Evolutionary conservation across 2,888 invertebrate genomes (phyloP), one percentile per base, ranked within the genome.

Genomic region (Chesias legatella): DNA sequence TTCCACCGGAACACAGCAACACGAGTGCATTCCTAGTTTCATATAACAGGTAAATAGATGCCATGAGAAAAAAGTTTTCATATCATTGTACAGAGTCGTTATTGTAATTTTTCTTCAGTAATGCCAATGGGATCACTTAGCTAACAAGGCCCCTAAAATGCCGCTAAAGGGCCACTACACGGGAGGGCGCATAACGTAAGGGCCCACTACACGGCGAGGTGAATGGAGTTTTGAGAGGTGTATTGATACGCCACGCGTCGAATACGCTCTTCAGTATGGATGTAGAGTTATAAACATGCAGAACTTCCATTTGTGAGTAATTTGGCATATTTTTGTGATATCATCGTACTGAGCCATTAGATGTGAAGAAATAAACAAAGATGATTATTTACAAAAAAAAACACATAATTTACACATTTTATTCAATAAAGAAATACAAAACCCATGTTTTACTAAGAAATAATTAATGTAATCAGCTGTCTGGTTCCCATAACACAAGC

Each of bases 161-260:
- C 22, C 22, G 22, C 35, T 40, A 40, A 39, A 39, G 31, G 38
- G 32, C 24, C 22, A 27, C 35, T 44, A 32, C 40, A 29, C 41
- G 22, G 29, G 9, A 8, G 26, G 6, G n/a, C 22, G 6, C 22
- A 22, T 7, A 24, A 8, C 13, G 13, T 33, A 38, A 38, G 43
- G 37, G 30, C 33, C 37, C 36, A 9, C 17, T 33, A 39, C 44
- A 39, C 30, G 17, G 24, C 24, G 22, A 10, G 21, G 37, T 26
- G 31, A 43, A 37, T 47, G 42, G 46, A 44, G 24, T 24, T 34
- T 46, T 38, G 49, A 53, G 53, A 37, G 48, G 48, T 44, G 48
- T 56, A 56, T 52, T 51, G 50, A 48, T 51, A 48, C 39, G 56
- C 35, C 56, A 50, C 53, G 53, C 48, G 53, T 27, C 11, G 3